Evolutionary conservation across 1,140 invertebrate genomes (phyloP).

Genomic region (Brachionus calyciflorus): DNA sequence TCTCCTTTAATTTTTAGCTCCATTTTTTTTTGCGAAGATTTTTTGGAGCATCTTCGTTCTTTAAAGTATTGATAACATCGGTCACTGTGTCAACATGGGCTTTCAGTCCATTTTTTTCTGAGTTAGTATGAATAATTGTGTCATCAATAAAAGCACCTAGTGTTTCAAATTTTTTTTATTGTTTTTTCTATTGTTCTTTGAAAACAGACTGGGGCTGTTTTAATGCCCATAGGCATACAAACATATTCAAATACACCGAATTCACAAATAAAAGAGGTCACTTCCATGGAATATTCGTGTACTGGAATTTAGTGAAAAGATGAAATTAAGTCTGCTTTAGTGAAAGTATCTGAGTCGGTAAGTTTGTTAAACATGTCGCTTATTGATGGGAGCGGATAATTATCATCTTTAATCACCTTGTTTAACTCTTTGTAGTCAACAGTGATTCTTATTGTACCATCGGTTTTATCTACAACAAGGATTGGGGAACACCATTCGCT

Average conservation of each 20-base stretch:
- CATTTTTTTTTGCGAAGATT: slow-evolving; percentile 7
- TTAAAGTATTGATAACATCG: background rate
- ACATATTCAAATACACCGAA: slow-evolving; percentile 46
- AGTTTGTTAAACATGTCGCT: background rate
- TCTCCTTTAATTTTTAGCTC: background rate
- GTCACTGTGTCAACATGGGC: background rate
- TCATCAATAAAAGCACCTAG: background rate
- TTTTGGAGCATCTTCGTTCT: background rate
- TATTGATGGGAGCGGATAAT: background rate
- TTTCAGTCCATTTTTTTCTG: background rate
- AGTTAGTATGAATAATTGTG: background rate
- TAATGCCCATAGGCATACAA: slow-evolving; percentile 46
- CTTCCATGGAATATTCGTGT: background rate
- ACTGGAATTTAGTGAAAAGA: background rate
- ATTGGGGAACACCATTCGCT: background rate
- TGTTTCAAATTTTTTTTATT: background rate
- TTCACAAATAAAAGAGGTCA: background rate
- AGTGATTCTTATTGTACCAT: background rate
- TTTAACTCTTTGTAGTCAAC: slow-evolving; percentile 21
- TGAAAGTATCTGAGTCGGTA: background rate
- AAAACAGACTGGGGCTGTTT: slow-evolving; percentile 44
- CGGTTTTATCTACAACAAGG: background rate
- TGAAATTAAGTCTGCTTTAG: slow-evolving; percentile 5
- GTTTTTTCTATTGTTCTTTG: slow-evolving; percentile 43
- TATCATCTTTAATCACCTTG: background rate